phyloP scores from a whole-genome alignment of 2,797 vertebrate species.

The Micropoecilia bifurca region DNA sequence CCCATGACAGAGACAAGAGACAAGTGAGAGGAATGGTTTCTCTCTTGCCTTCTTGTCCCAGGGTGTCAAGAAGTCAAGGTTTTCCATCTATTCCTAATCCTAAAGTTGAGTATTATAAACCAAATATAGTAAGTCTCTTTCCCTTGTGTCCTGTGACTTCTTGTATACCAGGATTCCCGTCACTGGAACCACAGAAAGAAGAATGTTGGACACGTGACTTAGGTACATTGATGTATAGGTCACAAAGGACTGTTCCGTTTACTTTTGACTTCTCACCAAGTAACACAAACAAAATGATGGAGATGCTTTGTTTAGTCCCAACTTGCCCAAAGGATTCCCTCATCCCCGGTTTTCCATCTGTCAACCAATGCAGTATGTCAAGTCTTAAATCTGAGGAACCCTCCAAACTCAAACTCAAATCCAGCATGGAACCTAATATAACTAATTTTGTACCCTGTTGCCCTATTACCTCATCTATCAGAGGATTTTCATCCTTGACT shows the following conservation, averaged over 20 bases:
- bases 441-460: conserved; percentile 51
- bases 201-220: conserved; percentile 32
- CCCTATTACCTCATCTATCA: conserved; percentile 48
- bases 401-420: background rate
- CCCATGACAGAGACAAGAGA: conserved; percentile 23
- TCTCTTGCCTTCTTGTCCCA: conserved; percentile 63
- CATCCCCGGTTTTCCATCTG: conserved; percentile 59
- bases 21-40: conserved; percentile 54
- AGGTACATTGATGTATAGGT: conserved; percentile 27
- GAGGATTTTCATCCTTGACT: conserved; percentile 69
- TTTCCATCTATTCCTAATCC: conserved; percentile 63
- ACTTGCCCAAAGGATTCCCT: conserved; percentile 61
- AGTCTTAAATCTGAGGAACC: conserved; percentile 53
- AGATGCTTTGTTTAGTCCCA: conserved; percentile 49
- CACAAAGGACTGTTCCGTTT: conserved; percentile 20
- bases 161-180: conserved; percentile 59
- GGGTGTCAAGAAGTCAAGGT: conserved; percentile 54
- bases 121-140: conserved; percentile 51
- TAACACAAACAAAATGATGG: conserved; percentile 19
- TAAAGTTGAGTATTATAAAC: conserved; percentile 26
- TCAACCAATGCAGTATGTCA: conserved; percentile 42
- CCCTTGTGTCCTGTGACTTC: conserved; percentile 58
- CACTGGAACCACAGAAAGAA: conserved; percentile 32
- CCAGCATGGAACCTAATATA: conserved; percentile 29
- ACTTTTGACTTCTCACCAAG: conserved; percentile 25